Evolutionary conservation across 2,113 vertebrate genomes (phyloP), one percentile per base, ranked within the genome.

Genomic region (Nothobranchius furzeri): DNA sequence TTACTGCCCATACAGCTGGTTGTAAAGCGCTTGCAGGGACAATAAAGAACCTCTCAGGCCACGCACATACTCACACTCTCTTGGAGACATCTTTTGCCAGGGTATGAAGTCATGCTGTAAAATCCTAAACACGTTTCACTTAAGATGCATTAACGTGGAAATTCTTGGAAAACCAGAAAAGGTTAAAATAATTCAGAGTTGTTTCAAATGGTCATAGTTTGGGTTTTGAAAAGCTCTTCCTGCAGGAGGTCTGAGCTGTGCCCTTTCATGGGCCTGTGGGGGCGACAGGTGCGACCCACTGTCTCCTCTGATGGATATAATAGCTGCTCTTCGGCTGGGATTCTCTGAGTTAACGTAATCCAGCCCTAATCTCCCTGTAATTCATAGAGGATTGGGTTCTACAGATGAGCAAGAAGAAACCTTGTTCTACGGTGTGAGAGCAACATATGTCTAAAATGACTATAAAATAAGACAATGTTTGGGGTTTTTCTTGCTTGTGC

Each of bases 341-440:
- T 93, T 93, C 90, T 93, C 91, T 92, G 91, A 88, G 86, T 86
- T 81, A 60, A 60, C 52, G 42, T 93, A 92, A 93, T 93, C 92
- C 92, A 47, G 76, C 79, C 79, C 87, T 92, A 94, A 93, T 93
- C 92, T 93, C 92, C 88, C 79, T 92, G 87, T 92, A 94, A 94
- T 93, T 93, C 91, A 83, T 86, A 81, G 87, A 87, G 90, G 92
- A 93, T 93, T 92, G 89, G 82, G 87, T 92, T 93, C 90, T 89
- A 92, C 85, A 89, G 90, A 92, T 92, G 91, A 91, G 90, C 89
- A 85, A 90, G 90, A 89, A 88, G 91, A 91, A 93, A 91, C 89
- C 92, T 88, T 89, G 77, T 43, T 70, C 43, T 82, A 73, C 58
- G 89, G 86, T 90, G 83, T 90, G 89, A 90, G 90, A 91, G 87